Percentiles rank a stretch among this genome's conserved stretches.
These are phyloP conservation scores for Gari tellinella DNA, from an alignment of 2,888 invertebrate genomes.

Conservation along the genomic window DNA sequence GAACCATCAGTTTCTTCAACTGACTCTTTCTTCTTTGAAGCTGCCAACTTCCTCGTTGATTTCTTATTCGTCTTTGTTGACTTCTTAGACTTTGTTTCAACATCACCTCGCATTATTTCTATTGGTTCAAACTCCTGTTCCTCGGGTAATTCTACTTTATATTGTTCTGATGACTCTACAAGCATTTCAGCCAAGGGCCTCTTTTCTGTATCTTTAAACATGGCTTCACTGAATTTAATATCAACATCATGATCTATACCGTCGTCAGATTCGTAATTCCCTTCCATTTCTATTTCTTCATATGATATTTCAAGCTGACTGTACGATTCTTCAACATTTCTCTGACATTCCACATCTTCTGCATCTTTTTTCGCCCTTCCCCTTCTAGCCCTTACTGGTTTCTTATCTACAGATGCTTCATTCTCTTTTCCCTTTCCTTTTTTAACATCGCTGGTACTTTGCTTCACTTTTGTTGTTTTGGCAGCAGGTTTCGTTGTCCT, in stretches of 20 bases:
- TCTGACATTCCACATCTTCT: too few relatives aligned
- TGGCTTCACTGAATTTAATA: too few relatives aligned
- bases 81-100: constrained; percentile 11
- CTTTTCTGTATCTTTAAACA: too few relatives aligned
- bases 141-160: not conserved
- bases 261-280: too few relatives aligned
- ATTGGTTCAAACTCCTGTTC: constrained; percentile 35
- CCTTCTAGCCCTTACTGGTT: not conserved
- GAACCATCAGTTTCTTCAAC: not conserved
- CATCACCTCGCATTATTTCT: constrained; percentile 57
- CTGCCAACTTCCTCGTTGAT: not conserved
- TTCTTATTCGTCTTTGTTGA: constrained; percentile 1
- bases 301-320: too few relatives aligned
- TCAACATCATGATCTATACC: too few relatives aligned
- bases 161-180: too few relatives aligned
- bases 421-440: not conserved
- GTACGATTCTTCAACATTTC: too few relatives aligned
- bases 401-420: constrained; percentile 1
- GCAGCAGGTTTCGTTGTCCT: not conserved
- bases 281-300: too few relatives aligned
- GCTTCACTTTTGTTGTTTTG: too few relatives aligned
- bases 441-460: not conserved
- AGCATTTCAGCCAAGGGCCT: too few relatives aligned
- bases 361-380: not conserved
- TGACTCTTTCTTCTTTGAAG: not conserved